phyloP scores from a whole-genome alignment of 2,113 vertebrate genomes.

The Quiscalus mexicanus region DNA sequence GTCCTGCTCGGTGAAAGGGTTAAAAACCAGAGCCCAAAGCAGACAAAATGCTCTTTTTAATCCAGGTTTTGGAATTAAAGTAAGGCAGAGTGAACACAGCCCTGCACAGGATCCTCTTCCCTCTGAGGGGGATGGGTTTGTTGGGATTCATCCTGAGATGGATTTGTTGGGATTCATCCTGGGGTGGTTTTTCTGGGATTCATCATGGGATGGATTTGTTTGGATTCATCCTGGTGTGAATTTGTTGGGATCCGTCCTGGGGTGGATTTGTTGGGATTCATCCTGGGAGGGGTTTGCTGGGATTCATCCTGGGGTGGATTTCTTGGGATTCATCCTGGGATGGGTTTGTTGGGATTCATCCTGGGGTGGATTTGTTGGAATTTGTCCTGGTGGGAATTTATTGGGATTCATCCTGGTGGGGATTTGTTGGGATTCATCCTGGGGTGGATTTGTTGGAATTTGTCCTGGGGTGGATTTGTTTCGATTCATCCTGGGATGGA shows the following conservation, averaged over 20 bases:
- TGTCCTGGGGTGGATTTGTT: neutral
- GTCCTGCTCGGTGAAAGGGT: neutral
- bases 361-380: neutral
- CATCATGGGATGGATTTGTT: neutral
- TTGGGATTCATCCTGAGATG: neutral
- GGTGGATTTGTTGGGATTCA: neutral
- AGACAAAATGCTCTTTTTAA: neutral
- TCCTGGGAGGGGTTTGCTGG: neutral
- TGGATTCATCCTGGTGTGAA: neutral
- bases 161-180: neutral
- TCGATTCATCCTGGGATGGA: neutral
- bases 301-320: neutral
- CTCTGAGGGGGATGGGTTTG: neutral
- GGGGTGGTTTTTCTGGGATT: neutral
- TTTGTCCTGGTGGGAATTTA: no score
- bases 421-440: neutral
- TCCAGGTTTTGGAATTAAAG: neutral
- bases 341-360: neutral
- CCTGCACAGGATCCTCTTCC: neutral
- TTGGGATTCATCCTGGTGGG: neutral
- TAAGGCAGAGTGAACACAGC: rapidly evolving
- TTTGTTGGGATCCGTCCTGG: neutral
- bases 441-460: neutral
- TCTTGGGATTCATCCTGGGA: neutral
- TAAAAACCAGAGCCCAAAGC: neutral